Evolutionary conservation across 2,113 vertebrate species (phyloP), one percentile per base, ranked within the genome.

Genomic region (Callospermophilus lateralis): DNA sequence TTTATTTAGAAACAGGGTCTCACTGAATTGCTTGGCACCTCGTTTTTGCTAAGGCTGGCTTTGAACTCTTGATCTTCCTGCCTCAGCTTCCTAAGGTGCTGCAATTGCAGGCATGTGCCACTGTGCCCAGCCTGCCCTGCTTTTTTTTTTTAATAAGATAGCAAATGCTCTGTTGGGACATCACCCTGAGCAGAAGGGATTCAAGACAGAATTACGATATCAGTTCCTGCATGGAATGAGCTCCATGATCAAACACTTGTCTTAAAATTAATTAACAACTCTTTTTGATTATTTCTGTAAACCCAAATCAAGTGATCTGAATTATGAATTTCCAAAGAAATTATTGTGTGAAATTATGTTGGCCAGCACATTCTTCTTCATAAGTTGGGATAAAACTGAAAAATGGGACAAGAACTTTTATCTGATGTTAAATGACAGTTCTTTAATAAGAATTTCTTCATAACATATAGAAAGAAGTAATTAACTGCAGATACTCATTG

Each of bases 391-490:
- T 67, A 90, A 93, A 95, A 55, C 11, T 89, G 32, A 32, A 95
- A 85, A 80, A 20, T 8, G 13, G 37, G 8, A 30, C 13, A 55
- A 65, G 53, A 68, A 67, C n/a, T 42, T 94, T 45, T 77, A 32
- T 55, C 61, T 81, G 51, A 58, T 93, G 11, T 61, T 92, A 79
- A 87, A 53, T 68, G 77, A 79, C 22, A 68, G 53, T 94, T 55
- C 72, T 61, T 97, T 67, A 95, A 51, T 81, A 89, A 63, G 55
- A 73, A 80, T 58, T 55, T 39, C 34, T 83, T 94, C 28, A 51
- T 74, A 90, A 55, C 26, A 39, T 55, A 42, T 55, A 58, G 19
- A 61, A 79, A 32, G 28, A 24, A 74, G 19, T n/a, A 22, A 58
- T 74, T 68, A 91, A 80, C 13, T 68, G 39, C 12, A 78, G 51